Evolutionary conservation across 2,113 vertebrate species (phyloP).

Genomic region (Platichthys flesus): DNA sequence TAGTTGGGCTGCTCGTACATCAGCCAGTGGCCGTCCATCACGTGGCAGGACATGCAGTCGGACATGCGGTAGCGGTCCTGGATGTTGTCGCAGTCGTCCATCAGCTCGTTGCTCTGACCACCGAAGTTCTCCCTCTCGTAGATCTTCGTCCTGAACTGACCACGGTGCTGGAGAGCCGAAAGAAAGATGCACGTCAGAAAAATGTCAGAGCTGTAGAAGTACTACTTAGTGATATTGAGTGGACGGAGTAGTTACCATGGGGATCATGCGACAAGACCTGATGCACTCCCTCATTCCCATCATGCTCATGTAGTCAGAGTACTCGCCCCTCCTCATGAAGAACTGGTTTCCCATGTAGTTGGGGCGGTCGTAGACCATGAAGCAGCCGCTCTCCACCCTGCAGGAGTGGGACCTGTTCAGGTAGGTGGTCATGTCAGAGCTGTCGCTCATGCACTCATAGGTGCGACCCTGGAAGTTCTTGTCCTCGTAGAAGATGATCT

Average conservation of each 20-base stretch:
- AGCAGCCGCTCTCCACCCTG: constrained; percentile 75
- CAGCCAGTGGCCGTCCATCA: too few relatives aligned
- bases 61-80: too few relatives aligned
- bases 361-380: constrained; percentile 77
- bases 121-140: too few relatives aligned
- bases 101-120: too few relatives aligned
- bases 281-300: constrained; percentile 68
- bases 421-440: constrained; percentile 73
- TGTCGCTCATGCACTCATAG: constrained; percentile 80
- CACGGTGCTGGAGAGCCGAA: neutral
- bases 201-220: neutral
- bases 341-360: constrained; percentile 80
- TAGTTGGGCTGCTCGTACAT: too few relatives aligned
- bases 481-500: constrained; percentile 81
- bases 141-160: too few relatives aligned
- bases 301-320: constrained; percentile 76
- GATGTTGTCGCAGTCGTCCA: too few relatives aligned
- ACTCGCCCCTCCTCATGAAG: constrained; percentile 81
- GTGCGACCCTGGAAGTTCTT: constrained; percentile 80
- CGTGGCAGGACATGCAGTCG: too few relatives aligned
- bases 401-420: constrained; percentile 76
- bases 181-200: neutral
- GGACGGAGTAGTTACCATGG: constrained; percentile 49
- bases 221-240: neutral
- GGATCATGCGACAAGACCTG: constrained; percentile 80